Conservation (phyloP, 2,797 vertebrate species). For the Sebastes flavidus region DNA sequence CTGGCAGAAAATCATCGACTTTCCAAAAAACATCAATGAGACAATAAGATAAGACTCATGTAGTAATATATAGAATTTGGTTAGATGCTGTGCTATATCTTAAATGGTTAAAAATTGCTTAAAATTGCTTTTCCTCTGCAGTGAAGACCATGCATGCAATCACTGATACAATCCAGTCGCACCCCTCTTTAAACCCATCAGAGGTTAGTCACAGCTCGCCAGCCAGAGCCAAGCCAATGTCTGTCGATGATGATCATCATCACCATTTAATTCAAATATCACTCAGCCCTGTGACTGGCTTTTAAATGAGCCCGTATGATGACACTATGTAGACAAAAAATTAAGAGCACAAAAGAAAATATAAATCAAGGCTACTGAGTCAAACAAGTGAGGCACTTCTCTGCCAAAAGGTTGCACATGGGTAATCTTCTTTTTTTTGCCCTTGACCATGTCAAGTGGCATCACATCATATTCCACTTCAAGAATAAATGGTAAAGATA, state of each 20-base stretch:
- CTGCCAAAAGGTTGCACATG: conserved; percentile 14
- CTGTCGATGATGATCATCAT: not conserved
- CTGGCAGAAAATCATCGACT: not conserved
- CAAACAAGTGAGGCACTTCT: conserved; percentile 55
- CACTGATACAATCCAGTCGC: not conserved
- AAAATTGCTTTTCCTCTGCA: not conserved
- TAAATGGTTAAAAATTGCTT: not conserved
- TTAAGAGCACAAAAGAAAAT: not conserved
- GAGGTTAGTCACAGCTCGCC: not conserved
- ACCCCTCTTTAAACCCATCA: not conserved
- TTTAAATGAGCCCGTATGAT: not conserved
- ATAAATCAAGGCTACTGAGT: conserved; percentile 22
- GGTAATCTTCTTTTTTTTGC: not conserved
- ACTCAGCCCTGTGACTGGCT: not conserved
- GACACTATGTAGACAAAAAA: not conserved
- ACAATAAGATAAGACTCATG: not conserved
- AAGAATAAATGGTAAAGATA: not conserved
- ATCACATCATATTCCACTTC: not conserved
- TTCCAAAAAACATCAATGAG: not conserved
- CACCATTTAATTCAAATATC: not conserved
- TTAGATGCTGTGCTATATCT: not conserved
- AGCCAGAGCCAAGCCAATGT: not conserved
- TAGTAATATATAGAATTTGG: not conserved
- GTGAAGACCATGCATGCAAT: not conserved
- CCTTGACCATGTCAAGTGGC: not conserved